These are phyloP conservation scores for Polyergus mexicanus DNA, from an alignment of 1,140 invertebrate species.

Conservation along the genomic window DNA sequence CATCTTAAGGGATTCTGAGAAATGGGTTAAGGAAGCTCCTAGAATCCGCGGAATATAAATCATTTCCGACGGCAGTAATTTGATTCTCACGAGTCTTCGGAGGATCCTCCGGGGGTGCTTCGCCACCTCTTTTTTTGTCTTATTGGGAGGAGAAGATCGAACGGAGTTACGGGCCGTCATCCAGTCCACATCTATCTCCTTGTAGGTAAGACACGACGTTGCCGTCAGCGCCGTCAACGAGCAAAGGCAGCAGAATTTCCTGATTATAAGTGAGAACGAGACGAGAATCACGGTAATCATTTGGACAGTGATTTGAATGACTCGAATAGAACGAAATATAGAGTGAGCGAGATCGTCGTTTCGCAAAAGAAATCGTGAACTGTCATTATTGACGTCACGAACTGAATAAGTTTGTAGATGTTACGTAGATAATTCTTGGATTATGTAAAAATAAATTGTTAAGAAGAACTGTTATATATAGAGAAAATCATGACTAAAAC, in stretches of 20 bases:
- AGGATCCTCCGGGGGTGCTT: slow-evolving; percentile 36
- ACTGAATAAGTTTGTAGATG: not conserved
- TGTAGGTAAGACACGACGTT: slow-evolving; percentile 7
- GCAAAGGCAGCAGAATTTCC: slow-evolving; percentile 30
- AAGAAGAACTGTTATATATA: not conserved
- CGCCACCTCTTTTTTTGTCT: slow-evolving; percentile 52
- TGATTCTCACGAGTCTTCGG: slow-evolving; percentile 71
- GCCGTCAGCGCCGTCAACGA: not conserved
- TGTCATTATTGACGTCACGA: not conserved
- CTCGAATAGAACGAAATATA: not conserved
- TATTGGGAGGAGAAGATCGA: slow-evolving; percentile 47
- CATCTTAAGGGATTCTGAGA: slow-evolving; percentile 71
- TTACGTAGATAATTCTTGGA: slow-evolving; percentile 20
- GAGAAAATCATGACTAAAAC: not conserved
- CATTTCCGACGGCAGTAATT: slow-evolving; percentile 75
- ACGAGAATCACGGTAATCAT: slow-evolving; percentile 3
- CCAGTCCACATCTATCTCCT: slow-evolving; percentile 40
- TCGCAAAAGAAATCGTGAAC: not conserved
- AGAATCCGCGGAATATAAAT: slow-evolving; percentile 77
- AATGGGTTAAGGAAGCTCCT: slow-evolving; percentile 75
- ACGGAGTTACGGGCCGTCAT: slow-evolving; percentile 51
- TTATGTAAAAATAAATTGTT: not conserved
- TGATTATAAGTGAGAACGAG: slow-evolving; percentile 37
- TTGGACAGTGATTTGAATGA: not conserved
- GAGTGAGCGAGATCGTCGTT: not conserved